Percentiles rank a stretch among this genome's conserved stretches.
Evolutionary conservation across 1,140 invertebrate genomes (phyloP).

Genomic region (Nymphalis io): DNA sequence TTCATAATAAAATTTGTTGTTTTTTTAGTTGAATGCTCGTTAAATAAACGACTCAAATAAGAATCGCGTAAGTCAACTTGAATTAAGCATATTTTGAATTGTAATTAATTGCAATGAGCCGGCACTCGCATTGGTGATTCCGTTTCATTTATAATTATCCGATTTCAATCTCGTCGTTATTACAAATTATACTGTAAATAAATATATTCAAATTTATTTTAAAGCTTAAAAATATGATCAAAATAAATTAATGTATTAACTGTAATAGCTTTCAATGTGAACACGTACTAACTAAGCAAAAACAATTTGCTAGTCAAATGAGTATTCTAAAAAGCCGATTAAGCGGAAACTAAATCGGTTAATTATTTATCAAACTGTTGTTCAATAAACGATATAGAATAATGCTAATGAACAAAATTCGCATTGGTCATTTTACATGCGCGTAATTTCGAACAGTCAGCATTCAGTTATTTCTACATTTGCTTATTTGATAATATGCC

Average conservation of each 20-base stretch:
- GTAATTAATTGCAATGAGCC: not conserved
- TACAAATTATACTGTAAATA: not conserved
- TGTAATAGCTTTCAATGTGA: conserved; percentile 25
- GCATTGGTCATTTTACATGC: conserved; percentile 34
- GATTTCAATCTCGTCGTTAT: conserved; percentile 4
- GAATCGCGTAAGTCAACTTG: not conserved
- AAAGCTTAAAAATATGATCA: no score
- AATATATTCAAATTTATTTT: not conserved
- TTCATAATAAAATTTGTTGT: no score
- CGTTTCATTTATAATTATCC: conserved; percentile 1
- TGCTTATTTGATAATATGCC: conserved; percentile 11
- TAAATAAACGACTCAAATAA: not conserved
- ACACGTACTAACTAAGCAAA: conserved; percentile 46
- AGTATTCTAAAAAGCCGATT: conserved; percentile 78
- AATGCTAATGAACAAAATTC: conserved; percentile 44
- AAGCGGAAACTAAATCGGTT: conserved; percentile 75
- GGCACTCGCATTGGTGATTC: not conserved
- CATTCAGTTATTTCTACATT: conserved; percentile 25
- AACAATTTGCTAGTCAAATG: conserved; percentile 76
- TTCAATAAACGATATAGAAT: conserved; percentile 47
- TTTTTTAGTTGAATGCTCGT: no score
- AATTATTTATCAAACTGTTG: conserved; percentile 68
- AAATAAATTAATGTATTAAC: not conserved
- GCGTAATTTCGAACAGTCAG: conserved; percentile 28
- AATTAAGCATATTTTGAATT: conserved; percentile 2